Evolutionary conservation across 1,140 invertebrate genomes (phyloP).

Genomic region (Campoletis sonorensis): DNA sequence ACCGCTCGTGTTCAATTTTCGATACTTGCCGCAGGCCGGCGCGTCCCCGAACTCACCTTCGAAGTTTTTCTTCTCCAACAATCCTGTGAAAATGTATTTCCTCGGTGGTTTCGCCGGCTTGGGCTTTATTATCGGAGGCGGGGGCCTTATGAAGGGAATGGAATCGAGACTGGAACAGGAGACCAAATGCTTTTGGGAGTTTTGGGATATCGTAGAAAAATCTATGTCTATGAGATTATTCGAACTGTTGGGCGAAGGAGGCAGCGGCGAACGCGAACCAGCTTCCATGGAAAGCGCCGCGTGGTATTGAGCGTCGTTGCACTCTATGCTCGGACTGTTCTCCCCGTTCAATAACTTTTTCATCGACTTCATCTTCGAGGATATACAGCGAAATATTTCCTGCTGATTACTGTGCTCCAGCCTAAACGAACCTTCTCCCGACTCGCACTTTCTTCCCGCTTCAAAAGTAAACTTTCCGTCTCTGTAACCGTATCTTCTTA

Average conservation of each 20-base stretch:
- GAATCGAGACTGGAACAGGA: constrained; percentile 53
- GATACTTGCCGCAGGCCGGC: constrained; percentile 60
- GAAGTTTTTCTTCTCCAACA: constrained; percentile 69
- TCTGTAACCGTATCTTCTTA: constrained; percentile 89
- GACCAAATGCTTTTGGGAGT: constrained; percentile 66
- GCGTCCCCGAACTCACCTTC: constrained; percentile 61
- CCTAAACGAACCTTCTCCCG: constrained; percentile 90
- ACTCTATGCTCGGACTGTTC: constrained; percentile 81
- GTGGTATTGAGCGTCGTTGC: constrained; percentile 85
- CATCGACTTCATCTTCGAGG: constrained; percentile 89
- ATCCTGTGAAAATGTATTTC: constrained; percentile 76
- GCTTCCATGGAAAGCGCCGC: constrained; percentile 85
- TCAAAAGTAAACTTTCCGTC: constrained; percentile 92
- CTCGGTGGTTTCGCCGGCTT: constrained; percentile 83
- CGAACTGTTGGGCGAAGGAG: constrained; percentile 80
- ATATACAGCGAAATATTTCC: constrained; percentile 87
- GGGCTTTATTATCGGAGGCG: constrained; percentile 74
- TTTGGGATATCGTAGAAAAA: constrained; percentile 67
- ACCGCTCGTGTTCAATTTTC: constrained; percentile 59
- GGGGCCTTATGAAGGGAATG: constrained; percentile 62
- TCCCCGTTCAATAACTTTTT: constrained; percentile 86
- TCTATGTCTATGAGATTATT: constrained; percentile 75
- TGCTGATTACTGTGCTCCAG: constrained; percentile 87
- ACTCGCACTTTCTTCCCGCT: constrained; percentile 91
- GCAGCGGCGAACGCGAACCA: constrained; percentile 85